These are phyloP conservation scores for Rhynchomys soricoides DNA, from an alignment of 2,113 vertebrate species.

Conservation along the genomic window DNA sequence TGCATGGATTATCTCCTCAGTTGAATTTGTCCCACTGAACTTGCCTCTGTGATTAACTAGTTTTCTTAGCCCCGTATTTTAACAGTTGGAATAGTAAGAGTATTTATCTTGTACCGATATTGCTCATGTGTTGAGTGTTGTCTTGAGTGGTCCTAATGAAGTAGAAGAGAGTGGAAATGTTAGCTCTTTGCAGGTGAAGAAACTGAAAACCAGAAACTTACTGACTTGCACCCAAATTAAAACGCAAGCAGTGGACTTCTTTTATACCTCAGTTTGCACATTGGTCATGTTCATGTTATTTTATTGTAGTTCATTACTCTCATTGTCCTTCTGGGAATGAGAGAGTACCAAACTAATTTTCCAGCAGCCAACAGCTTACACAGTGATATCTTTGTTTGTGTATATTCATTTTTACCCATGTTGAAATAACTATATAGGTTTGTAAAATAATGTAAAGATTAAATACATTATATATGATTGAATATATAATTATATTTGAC, in stretches of 20 bases:
- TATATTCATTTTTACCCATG: slow-evolving; percentile 30
- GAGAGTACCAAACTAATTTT: background rate
- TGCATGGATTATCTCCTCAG: slow-evolving; percentile 59
- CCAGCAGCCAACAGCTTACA: background rate
- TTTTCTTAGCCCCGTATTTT: slow-evolving; percentile 48
- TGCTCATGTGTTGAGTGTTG: background rate
- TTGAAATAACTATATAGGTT: background rate
- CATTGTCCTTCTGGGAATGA: background rate
- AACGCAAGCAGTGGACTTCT: background rate
- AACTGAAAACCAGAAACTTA: slow-evolving; percentile 1
- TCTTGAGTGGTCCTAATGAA: background rate
- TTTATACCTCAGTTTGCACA: background rate
- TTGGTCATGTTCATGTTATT: background rate
- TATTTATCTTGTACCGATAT: background rate
- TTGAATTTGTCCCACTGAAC: slow-evolving; percentile 36
- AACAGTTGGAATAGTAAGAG: slow-evolving; percentile 1
- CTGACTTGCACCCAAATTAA: background rate
- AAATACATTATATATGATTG: background rate
- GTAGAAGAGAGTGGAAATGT: background rate
- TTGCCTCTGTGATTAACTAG: slow-evolving; percentile 41
- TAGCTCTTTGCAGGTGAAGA: slow-evolving; percentile 34
- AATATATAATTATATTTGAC: background rate
- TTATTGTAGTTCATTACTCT: background rate
- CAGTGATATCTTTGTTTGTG: slow-evolving; percentile 6
- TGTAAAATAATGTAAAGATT: slow-evolving; percentile 35